Conservation (phyloP, 2,888 invertebrate species). For the Priapulus caudatus region DNA sequence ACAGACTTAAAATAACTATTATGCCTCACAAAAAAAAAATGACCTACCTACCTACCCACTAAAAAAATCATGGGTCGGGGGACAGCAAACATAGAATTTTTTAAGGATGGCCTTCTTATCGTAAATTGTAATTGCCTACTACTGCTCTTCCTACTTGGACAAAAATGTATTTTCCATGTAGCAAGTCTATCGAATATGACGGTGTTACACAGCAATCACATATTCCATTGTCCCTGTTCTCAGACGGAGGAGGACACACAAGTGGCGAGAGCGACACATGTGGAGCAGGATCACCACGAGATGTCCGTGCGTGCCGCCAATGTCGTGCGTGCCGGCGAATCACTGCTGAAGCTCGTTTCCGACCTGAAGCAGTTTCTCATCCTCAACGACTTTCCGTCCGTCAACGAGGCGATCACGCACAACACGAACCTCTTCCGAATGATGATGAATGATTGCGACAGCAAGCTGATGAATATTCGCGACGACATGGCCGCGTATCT, state of each 20-base stretch:
- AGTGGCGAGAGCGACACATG: constrained; percentile 74
- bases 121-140: too few species aligned
- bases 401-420: constrained; percentile 90
- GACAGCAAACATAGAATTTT: too few species aligned
- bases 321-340: constrained; percentile 84
- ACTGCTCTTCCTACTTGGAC: too few species aligned
- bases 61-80: too few species aligned
- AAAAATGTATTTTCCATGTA: too few species aligned
- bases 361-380: constrained; percentile 96
- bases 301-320: constrained; percentile 94
- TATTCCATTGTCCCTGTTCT: too few species aligned
- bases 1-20: too few species aligned
- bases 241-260: constrained; percentile 74
- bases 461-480: constrained; percentile 73
- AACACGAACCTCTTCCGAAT: constrained; percentile 78
- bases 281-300: constrained; percentile 88
- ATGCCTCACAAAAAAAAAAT: too few species aligned
- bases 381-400: constrained; percentile 92
- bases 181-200: too few species aligned
- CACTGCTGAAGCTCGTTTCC: constrained; percentile 88
- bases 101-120: too few species aligned
- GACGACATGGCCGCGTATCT: constrained; percentile 92
- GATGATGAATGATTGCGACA: constrained; percentile 83
- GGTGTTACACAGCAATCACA: too few species aligned
- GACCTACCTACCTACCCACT: too few species aligned